These are phyloP conservation scores for Raja brachyura DNA, from an alignment of 2,113 vertebrate genomes.

Conservation along the genomic window DNA sequence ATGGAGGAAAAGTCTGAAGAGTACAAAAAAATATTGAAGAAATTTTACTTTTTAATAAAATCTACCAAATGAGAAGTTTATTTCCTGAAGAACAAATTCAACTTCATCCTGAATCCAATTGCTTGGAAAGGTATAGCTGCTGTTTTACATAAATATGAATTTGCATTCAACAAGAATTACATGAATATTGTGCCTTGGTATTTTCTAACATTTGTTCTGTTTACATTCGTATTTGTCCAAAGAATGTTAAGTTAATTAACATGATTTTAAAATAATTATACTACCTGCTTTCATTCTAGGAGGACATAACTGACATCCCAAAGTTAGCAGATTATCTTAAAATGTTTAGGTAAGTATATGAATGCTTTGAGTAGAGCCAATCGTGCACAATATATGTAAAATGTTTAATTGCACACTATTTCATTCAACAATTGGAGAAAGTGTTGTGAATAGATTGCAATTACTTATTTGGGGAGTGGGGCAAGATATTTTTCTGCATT, in stretches of 20 bases:
- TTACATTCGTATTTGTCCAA: neutral
- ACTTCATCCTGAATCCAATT: neutral
- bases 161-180: slow-evolving; percentile 19
- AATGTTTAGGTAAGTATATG: slow-evolving; percentile 79
- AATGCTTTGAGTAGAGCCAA: neutral
- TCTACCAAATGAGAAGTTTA: neutral
- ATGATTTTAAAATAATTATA: slow-evolving; percentile 41
- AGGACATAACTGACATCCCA: slow-evolving; percentile 98
- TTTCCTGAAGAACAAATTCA: neutral
- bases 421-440: neutral
- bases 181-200: neutral
- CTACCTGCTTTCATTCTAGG: slow-evolving; percentile 62
- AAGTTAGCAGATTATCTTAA: slow-evolving; percentile 82
- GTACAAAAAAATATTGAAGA: too few relatives aligned
- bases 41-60: too few relatives aligned
- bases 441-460: neutral
- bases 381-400: neutral
- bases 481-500: neutral
- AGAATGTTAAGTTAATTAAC: neutral
- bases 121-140: neutral
- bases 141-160: neutral
- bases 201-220: neutral
- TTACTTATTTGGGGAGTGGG: neutral
- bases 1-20: too few relatives aligned
- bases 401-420: neutral